Evolutionary conservation across 2,113 vertebrate species (phyloP).

Genomic region (Podilymbus podiceps): DNA sequence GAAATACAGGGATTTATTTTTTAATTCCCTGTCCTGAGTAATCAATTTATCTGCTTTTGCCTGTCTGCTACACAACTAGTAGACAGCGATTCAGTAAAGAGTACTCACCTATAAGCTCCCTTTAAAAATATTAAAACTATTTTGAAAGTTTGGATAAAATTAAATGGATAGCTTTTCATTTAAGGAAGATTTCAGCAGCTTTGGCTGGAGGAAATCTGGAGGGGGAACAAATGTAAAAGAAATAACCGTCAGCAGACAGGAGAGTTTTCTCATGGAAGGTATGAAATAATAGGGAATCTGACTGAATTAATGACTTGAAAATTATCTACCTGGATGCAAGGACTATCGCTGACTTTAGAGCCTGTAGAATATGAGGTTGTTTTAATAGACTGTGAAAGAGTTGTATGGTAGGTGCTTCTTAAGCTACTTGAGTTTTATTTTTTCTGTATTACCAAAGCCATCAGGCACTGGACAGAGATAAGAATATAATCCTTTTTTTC

Average conservation of each 20-base stretch:
- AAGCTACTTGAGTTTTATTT: background rate
- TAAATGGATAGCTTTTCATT: background rate
- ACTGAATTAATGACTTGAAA: conserved; percentile 9
- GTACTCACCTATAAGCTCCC: background rate
- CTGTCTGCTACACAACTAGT: background rate
- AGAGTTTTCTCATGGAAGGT: background rate
- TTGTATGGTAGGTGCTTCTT: background rate
- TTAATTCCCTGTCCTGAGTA: background rate
- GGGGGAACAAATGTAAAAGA: background rate
- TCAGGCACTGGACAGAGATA: background rate
- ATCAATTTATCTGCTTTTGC: background rate
- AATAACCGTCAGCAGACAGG: background rate
- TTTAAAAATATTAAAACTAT: background rate
- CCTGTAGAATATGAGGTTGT: background rate
- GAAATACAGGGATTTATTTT: background rate
- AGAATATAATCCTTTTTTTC: background rate
- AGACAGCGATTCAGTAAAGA: background rate
- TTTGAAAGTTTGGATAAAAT: background rate
- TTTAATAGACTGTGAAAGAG: background rate
- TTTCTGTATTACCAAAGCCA: background rate
- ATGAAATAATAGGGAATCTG: background rate
- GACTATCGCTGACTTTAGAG: background rate
- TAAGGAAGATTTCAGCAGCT: background rate
- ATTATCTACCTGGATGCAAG: background rate
- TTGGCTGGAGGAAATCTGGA: background rate